Base-by-base conservation (phyloP, 2,888 invertebrate species). In the Melipona bicolor region DNA sequence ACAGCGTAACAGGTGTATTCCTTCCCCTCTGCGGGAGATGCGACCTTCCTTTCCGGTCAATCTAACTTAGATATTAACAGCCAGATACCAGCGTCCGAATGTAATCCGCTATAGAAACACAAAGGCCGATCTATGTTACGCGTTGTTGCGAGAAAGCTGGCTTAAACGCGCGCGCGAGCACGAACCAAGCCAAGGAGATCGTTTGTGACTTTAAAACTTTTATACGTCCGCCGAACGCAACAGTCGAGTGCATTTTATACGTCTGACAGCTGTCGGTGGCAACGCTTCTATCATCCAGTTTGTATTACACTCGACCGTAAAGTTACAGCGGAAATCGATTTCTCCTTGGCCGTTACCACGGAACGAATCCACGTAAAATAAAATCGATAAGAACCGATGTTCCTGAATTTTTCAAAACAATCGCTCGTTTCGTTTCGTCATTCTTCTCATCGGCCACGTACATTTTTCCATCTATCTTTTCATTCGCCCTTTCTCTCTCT, bases 1-100 rank as follows among this genome's bases (percentile, higher is more conserved):
- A 69, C 73, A 36, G 84, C 24, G 85, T 85, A 85, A 85, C 85
- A 85, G 84, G 85, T 85, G 84, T 73, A 85, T 72, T 68, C 74
- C 72, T 61, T 65, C 59, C 77, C 65, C 64, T 52, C 49, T n/a
- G 72, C 24, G 69, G 69, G 69, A 72, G 61, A 69, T 49, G 69
- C 79, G 76, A 79, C 68, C 79, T 49, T 56, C 69, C 65, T 76
- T 76, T 74, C 73, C 75, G 72, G 62, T 56, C 72, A 32, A 68
- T 73, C 71, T 52, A 71, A 27, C 71, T 19, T n/a, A 19, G 61
- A 72, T 71, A 82, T 70, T 75, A 62, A 56, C 50, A 24, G 54
- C 54, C n/a, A 24, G 27, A 67, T 36, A 56, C 27, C 13, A n/a
- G 32, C 32, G 67, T 32, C 50, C 54, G 19, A 69, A 65, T 17